Percentiles rank a stretch among this genome's conserved stretches.
These are phyloP conservation scores for Phytoseiulus persimilis DNA, from an alignment of 2,888 invertebrate species.

Conservation along the genomic window DNA sequence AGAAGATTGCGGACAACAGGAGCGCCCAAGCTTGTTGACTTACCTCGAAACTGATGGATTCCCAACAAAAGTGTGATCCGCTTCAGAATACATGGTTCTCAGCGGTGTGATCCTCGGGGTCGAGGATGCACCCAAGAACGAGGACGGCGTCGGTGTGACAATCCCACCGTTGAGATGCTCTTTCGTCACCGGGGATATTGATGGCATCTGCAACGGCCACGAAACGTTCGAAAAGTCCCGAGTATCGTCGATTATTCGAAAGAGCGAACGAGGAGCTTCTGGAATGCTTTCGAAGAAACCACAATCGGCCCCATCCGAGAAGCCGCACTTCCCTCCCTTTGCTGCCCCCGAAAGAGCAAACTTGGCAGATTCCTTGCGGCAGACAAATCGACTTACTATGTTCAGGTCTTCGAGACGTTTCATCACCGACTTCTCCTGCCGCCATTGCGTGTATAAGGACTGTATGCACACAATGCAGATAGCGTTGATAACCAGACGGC, in stretches of 20 bases:
- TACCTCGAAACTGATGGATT: conserved; percentile 9
- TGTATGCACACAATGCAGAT: conserved; percentile 52
- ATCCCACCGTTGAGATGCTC: conserved; percentile 20
- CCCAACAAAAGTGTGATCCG: neutral
- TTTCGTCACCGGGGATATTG: conserved; percentile 14
- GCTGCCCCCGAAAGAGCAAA: no score
- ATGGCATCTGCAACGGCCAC: neutral
- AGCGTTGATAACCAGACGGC: conserved; percentile 25
- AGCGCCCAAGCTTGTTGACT: neutral
- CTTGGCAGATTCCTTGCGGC: no score
- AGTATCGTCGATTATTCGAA: no score
- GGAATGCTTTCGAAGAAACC: neutral
- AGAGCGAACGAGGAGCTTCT: neutral
- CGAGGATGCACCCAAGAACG: neutral
- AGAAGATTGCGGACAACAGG: neutral
- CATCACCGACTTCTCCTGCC: conserved; percentile 51
- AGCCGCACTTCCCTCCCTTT: no score
- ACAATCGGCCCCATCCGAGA: no score
- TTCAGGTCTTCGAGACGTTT: conserved; percentile 42
- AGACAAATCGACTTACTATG: neutral
- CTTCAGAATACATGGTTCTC: conserved; percentile 18
- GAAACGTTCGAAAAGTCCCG: neutral
- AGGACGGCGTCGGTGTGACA: neutral
- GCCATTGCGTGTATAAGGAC: conserved; percentile 55
- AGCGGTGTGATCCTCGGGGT: conserved; percentile 14